Base-by-base conservation (phyloP, 2,888 invertebrate species). In the Globia sparganii region DNA sequence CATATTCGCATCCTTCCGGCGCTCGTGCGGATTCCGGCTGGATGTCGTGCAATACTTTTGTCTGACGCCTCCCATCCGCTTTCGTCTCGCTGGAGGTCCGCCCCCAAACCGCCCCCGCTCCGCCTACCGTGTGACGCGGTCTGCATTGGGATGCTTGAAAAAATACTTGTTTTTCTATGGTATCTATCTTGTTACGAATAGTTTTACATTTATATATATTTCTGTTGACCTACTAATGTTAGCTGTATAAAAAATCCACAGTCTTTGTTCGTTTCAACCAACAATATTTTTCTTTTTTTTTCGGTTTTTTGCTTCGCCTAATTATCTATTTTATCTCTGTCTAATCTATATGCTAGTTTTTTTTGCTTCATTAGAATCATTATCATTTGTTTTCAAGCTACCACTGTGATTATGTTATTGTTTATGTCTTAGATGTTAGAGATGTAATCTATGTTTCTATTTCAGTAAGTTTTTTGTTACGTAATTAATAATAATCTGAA, bases 51-150 rank as follows among this genome's bases (percentile, higher is more conserved):
- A 65, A 72, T 80, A 80, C 80, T 84, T 68, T 75, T 61, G 64
- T 75, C 59, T 34, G 84, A 34, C 84, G 65, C 61, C 72, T 75
- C 71, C 68, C 65, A 84, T 82, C 84, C 84, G 71, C 75, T 84
- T n/a, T 71, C 74, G 49, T 31, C 49, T 49, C 43, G 34, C 40
- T 53, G 59, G 53, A 53, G n/a, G 37, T 59, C 69, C 78, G 69
- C 79, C 81, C 65, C 69, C 58, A 46, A 56, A 6, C 53, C 79
- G 59, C 79, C 82, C 28, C 68, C 75, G 80, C 61, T 75, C 71
- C 84, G 68, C 75, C 84, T 84, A 75, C 75, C 53, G 62, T 78
- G 43, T 67, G 72, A 64, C 70, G 21, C 8, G 25, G 8, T 21
- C 46, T 70, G 66, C 75, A 71, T 62, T 64, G 15, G 65, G 6